Base-by-base conservation (phyloP, 2,888 invertebrate genomes). In the Masnerella sp. region DNA sequence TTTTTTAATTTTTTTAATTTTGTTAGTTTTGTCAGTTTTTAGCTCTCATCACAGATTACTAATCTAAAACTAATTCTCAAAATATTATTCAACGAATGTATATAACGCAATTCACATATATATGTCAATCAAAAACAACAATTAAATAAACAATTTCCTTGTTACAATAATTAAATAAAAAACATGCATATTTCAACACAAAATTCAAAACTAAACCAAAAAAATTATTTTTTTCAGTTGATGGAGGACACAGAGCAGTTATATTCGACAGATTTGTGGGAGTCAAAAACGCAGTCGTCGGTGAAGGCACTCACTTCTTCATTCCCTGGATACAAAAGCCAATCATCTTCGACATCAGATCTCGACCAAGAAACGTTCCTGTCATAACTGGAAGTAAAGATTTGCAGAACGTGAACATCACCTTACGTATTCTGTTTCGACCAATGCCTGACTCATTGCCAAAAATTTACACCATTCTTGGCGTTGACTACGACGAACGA, bases 261-360 rank as follows among this genome's bases (percentile, higher is more conserved):
- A 99, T 99, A 80, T 99, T 99, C 87, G 99, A 99, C 89, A 93
- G 99, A 85, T 99, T 99, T 88, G 91, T 93, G 64, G 99, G 99
- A 85, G 94, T 99, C 36, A 97, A 98, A 87, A 93, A 95, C 77
- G 88, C 90, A 54, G 97, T 99, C 8, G 93, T 95, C 22, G 99
- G 99, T 18, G 99, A 99, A 89, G 99, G 99, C 43, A 99, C 99
- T 74, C 99, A 99, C 89, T 99, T 99, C 88, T 94, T 95, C 83
- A 93, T 99, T 87, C 99, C 99, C 3, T 99, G 99, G 98, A 94
- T 99, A 38, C 99, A 99, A 88, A 93, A 93, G 82, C 99, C 99
- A n/a, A 95, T 99, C 79, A 94, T 99, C 80, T 99, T 97, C 88
- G 99, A 99, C 88, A 96, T 99, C 79, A 91, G 99, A 78, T 96